A percentile compares a stretch with the other conserved stretches of the same genome.
Conservation (phyloP, 2,888 invertebrate species). For the Melanargia galathea region DNA sequence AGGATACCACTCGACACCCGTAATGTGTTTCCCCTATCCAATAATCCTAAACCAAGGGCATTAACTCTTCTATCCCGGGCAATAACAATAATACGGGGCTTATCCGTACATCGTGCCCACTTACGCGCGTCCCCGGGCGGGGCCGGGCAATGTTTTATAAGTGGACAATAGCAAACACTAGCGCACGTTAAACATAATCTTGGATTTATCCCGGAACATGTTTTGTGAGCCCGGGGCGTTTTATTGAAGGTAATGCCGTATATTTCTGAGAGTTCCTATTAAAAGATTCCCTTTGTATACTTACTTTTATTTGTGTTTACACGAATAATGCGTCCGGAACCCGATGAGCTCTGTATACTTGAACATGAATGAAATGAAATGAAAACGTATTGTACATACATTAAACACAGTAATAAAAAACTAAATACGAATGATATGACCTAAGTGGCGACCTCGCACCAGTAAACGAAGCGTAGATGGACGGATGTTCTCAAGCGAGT, state of each 20-base stretch:
- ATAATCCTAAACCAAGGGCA: slow-evolving; percentile 30
- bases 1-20: neutral
- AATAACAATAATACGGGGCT: slow-evolving; percentile 55
- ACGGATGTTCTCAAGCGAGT: too few relatives aligned
- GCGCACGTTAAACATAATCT: slow-evolving; percentile 68
- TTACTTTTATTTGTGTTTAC: neutral
- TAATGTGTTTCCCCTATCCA: slow-evolving; percentile 9
- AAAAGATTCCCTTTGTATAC: neutral
- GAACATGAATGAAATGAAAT: too few relatives aligned
- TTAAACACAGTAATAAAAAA: too few relatives aligned
- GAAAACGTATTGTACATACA: too few relatives aligned
- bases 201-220: slow-evolving; percentile 45
- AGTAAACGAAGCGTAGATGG: too few relatives aligned
- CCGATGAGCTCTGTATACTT: too few relatives aligned
- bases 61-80: slow-evolving; percentile 52
- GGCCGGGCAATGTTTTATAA: slow-evolving; percentile 61
- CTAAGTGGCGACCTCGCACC: too few relatives aligned
- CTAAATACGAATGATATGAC: too few relatives aligned
- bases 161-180: slow-evolving; percentile 55
- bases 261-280: neutral
- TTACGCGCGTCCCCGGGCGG: slow-evolving; percentile 59
- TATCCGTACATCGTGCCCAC: slow-evolving; percentile 66
- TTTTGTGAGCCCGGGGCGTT: slow-evolving; percentile 13
- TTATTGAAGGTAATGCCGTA: slow-evolving; percentile 16
- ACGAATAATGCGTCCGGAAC: neutral